Base-by-base conservation (phyloP, 2,888 invertebrate genomes). In the Ormyrus nitidulus region DNA sequence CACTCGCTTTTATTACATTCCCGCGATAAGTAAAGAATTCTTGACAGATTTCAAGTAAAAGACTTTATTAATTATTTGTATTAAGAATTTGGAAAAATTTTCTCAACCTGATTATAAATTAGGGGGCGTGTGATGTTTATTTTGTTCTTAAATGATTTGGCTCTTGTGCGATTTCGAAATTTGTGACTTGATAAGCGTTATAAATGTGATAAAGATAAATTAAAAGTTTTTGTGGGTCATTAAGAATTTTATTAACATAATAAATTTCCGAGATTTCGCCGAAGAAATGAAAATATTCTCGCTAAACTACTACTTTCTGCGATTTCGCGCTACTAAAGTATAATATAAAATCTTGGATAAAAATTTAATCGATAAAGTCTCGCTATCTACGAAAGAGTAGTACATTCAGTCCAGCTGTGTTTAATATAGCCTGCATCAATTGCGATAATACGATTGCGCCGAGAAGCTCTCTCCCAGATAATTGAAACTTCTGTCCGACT, bases 311-410 rank as follows among this genome's bases (percentile, higher is more conserved):
- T 34, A 34, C 34, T 34, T 34, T 34, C 34, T 4, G 34, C 4
- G 4, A 34, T 61, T 61, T 10, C 8, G 51, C 5, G 48, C n/a
- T 44, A 54, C 10, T 46, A 56, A 58, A 6, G n/a, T 8, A n/a
- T 19, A 13, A 8, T 61, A 10, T 34, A 72, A 68, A 78, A 73
- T 59, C 49, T 68, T 62, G 34, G 46, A 48, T 10, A 68, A 65
- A 64, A 69, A 59, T 62, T 6, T 65, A 71, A 77, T 71, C 71
- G 65, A 77, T 77, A 71, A 77, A 77, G 71, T 65, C 59, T 71
- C 71, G 58, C 49, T 74, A 74, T 71, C 77, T 77, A 11, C 51
- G 58, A 65, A 34, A 34, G 34, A 0, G 34, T 34, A 34, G 49
- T 58, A 34, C 8, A 19, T 34, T 44, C 49, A 11, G 53, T n/a